These are phyloP conservation scores for Uropsilus gracilis DNA, from an alignment of 2,113 vertebrate genomes.

Conservation along the genomic window DNA sequence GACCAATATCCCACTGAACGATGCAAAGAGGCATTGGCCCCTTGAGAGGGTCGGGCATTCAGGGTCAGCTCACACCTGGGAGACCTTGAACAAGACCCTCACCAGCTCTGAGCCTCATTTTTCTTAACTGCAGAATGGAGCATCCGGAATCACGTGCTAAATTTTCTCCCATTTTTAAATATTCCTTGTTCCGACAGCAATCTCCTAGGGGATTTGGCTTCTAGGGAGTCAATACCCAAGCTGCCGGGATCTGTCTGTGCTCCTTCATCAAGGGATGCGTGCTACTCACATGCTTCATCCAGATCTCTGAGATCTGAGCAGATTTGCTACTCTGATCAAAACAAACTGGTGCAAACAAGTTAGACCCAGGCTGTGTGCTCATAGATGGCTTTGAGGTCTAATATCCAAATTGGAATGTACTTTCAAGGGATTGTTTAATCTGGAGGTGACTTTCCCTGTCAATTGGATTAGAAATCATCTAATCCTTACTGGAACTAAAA, in stretches of 20 bases:
- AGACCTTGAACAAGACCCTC: neutral
- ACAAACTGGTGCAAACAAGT: neutral
- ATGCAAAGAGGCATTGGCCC: too few relatives aligned
- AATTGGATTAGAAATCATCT: neutral
- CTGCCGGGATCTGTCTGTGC: neutral
- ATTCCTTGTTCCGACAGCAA: neutral
- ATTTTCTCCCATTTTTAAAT: neutral
- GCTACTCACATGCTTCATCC: neutral
- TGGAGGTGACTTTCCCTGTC: neutral
- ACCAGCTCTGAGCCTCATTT: neutral
- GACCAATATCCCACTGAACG: neutral
- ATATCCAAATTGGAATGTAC: neutral
- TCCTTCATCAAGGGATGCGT: neutral
- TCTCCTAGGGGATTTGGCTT: neutral
- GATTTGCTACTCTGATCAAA: neutral
- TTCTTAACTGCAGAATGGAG: neutral
- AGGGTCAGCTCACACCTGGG: too few relatives aligned
- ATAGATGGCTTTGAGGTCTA: neutral
- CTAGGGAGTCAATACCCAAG: neutral
- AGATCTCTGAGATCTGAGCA: too few relatives aligned
- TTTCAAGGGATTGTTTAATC: neutral
- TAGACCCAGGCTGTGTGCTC: neutral
- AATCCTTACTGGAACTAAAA: constrained; percentile 24
- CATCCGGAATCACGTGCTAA: neutral
- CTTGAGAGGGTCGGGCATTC: neutral